Base-by-base conservation (phyloP, 1,140 invertebrate genomes). In the Pristionchus pacificus region DNA sequence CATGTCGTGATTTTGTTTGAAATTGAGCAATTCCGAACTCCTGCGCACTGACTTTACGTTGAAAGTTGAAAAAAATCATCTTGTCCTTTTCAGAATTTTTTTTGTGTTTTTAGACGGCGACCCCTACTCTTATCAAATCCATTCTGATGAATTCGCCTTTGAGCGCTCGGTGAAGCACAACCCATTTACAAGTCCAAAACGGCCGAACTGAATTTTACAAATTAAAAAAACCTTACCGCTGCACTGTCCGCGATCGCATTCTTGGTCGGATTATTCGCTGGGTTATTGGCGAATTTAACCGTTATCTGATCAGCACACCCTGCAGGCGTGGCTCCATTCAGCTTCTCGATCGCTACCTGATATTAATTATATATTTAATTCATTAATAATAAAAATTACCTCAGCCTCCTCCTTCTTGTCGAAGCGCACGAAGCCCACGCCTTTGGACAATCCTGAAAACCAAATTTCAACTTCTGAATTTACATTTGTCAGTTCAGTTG, bases 351-450 rank as follows among this genome's bases (percentile, higher is more conserved):
- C 29, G 96, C 96, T 59, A 92, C 88, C n/a, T n/a, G n/a, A n/a
- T n/a, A n/a, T n/a, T n/a, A n/a, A n/a, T n/a, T n/a, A n/a, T n/a
- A n/a, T n/a, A n/a, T n/a, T n/a, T n/a, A n/a, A n/a, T n/a, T n/a
- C n/a, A n/a, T n/a, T n/a, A n/a, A n/a, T n/a, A n/a, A n/a, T n/a
- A n/a, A n/a, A n/a, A n/a, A n/a, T n/a, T n/a, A n/a, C n/a, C 85
- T 99, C 96, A 2, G 96, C 96, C 86, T 98, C 95, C 77, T 92
- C 89, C 70, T 95, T 90, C 85, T 97, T 93, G 86, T 98, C 96
- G 86, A 98, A 99, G 74, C 96, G 89, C 80, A 99, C 97, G 87
- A 99, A 99, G 61, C 96, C 96, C 74, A 99, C 96, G 72, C 96
- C 96, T 88, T 98, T 98, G 65, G 95, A 98, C 79, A 97, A 88